These are phyloP conservation scores for Junonia oenone DNA, from an alignment of 2,888 invertebrate genomes.

Conservation along the genomic window DNA sequence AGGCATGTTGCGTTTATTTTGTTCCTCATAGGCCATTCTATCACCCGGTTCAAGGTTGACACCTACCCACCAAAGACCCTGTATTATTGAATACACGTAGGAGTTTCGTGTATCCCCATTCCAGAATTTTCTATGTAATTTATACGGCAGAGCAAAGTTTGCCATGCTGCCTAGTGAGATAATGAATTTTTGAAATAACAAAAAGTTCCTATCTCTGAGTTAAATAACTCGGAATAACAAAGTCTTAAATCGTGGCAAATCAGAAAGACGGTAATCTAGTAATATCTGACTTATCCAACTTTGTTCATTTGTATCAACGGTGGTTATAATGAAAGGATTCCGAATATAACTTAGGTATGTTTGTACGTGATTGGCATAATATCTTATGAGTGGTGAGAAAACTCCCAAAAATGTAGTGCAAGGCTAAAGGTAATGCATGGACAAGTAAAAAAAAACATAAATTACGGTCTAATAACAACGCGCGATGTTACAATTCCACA, in stretches of 20 bases:
- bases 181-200: neutral
- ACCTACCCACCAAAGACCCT: too few species aligned
- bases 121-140: neutral
- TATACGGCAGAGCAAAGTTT: too few species aligned
- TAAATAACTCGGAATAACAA: neutral
- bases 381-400: neutral
- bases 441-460: too few species aligned
- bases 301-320: slow-evolving; percentile 8
- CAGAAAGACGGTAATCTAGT: neutral
- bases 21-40: too few species aligned
- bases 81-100: too few species aligned
- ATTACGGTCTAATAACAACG: too few species aligned
- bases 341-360: neutral
- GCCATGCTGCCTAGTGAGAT: neutral
- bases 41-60: too few species aligned
- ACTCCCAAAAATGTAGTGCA: too few species aligned
- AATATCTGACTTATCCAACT: neutral
- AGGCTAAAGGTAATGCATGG: too few species aligned
- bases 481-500: too few species aligned
- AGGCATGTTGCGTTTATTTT: too few species aligned
- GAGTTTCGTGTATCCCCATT: neutral
- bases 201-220: neutral
- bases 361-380: slow-evolving; percentile 10
- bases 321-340: slow-evolving; percentile 12
- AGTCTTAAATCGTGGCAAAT: neutral